A percentile compares a stretch with the other conserved stretches of the same genome.
Conservation (phyloP, 92 coral and sea anemone species). For the Blastomussa wellsi region DNA sequence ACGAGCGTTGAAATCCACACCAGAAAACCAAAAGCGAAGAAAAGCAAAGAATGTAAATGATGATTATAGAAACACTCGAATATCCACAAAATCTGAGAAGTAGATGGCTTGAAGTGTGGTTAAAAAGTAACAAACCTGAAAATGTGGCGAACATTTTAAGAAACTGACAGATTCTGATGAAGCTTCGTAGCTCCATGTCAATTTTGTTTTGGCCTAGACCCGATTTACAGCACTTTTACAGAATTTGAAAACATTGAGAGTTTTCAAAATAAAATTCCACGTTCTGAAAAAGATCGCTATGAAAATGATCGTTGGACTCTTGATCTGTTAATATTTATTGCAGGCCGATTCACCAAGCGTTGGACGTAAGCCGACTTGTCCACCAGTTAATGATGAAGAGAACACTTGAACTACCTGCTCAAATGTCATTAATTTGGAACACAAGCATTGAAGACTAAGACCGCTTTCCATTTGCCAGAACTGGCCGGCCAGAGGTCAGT, state of each 20-base stretch:
- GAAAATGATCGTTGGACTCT: neutral
- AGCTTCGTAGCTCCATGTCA: conserved; percentile 11
- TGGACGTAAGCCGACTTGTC: conserved; percentile 1
- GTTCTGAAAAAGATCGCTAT: neutral
- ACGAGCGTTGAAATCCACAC: conserved; percentile 46
- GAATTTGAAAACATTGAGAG: neutral
- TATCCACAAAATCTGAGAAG: conserved; percentile 57
- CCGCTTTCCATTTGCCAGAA: too few relatives aligned
- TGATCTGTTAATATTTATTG: conserved; percentile 12
- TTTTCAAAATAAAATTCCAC: conserved; percentile 1
- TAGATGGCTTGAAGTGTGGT: conserved; percentile 59
- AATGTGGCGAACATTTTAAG: conserved; percentile 26
- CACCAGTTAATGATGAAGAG: neutral
- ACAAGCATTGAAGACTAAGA: neutral
- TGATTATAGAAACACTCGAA: conserved; percentile 38
- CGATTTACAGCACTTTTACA: neutral
- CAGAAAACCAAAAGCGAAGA: conserved; percentile 52
- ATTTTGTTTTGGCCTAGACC: neutral
- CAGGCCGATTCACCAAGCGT: neutral
- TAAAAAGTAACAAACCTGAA: conserved; percentile 53
- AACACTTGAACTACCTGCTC: neutral
- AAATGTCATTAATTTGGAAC: neutral
- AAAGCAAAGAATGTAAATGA: conserved; percentile 45
- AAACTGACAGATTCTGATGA: conserved; percentile 9
- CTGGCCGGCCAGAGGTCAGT: too few relatives aligned